A percentile compares a stretch with the other conserved stretches of the same genome.
Evolutionary conservation across 1,140 invertebrate genomes (phyloP).

Genomic region (Rhyzopertha dominica): DNA sequence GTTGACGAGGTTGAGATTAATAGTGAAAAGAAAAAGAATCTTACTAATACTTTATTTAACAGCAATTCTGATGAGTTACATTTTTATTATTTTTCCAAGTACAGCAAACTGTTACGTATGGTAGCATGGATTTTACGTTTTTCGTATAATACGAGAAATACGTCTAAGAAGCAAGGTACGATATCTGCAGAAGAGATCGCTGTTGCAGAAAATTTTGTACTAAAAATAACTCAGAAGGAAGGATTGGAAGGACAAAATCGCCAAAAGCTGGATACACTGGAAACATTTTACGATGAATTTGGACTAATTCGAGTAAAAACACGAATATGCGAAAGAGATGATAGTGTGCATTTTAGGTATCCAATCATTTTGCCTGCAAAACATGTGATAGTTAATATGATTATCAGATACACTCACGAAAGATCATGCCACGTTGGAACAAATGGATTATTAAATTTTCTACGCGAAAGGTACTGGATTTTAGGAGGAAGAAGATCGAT

Average conservation of each 20-base stretch:
- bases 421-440: conserved; percentile 6
- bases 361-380: conserved; percentile 7
- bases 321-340: neutral
- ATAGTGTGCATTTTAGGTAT: conserved; percentile 2
- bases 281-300: conserved; percentile 6
- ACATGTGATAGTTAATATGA: neutral
- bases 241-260: neutral
- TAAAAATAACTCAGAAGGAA: neutral
- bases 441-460: conserved; percentile 3
- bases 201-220: no score
- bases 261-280: neutral
- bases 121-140: no score
- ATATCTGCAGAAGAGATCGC: no score
- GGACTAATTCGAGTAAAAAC: conserved; percentile 5
- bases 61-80: no score
- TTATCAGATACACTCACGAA: conserved; percentile 1
- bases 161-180: no score
- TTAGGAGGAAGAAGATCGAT: conserved; percentile 10
- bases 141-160: no score
- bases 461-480: conserved; percentile 10
- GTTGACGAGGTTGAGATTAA: no score
- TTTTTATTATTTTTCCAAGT: no score
- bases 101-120: no score
- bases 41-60: no score
- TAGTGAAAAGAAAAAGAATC: no score